phyloP scores from a whole-genome alignment of 64 coral and sea anemone genomes.

The Anthopleura sola region DNA sequence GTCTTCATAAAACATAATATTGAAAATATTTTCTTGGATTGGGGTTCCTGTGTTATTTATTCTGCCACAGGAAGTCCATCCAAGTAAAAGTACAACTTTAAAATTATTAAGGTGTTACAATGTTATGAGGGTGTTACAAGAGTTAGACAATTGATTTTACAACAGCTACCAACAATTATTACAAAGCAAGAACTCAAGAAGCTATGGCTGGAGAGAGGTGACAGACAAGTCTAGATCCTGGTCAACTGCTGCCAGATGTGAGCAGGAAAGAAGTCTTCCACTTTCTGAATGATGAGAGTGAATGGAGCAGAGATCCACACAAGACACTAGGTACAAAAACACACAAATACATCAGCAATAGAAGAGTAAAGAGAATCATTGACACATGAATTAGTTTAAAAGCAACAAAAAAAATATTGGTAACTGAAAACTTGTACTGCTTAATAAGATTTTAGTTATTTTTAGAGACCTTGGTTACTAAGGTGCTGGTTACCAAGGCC shows the following conservation, averaged over 20 bases:
- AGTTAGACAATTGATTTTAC: background rate
- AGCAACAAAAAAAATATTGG: no score
- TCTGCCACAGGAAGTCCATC: background rate
- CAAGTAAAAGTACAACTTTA: background rate
- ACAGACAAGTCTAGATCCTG: background rate
- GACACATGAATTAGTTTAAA: background rate
- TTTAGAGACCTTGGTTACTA: no score
- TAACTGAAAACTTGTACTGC: background rate
- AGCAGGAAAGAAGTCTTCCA: conserved; percentile 98
- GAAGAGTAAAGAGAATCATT: background rate
- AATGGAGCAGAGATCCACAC: conserved; percentile 86
- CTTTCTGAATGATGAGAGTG: conserved; percentile 88
- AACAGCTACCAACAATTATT: background rate
- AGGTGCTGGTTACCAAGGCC: background rate
- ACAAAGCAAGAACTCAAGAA: background rate
- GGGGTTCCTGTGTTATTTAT: background rate
- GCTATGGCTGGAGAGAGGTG: background rate
- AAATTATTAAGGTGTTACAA: no score
- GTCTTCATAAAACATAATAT: no score
- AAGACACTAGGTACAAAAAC: conserved; percentile 47
- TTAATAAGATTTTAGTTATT: no score
- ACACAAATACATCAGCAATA: background rate
- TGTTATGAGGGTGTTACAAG: background rate
- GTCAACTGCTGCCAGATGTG: conserved; percentile 95
- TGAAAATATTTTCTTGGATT: no score